A percentile compares a stretch with the other conserved stretches of the same genome.
These are phyloP conservation scores for Sminthurides bifidus DNA, from an alignment of 1,140 invertebrate genomes.

Conservation along the genomic window DNA sequence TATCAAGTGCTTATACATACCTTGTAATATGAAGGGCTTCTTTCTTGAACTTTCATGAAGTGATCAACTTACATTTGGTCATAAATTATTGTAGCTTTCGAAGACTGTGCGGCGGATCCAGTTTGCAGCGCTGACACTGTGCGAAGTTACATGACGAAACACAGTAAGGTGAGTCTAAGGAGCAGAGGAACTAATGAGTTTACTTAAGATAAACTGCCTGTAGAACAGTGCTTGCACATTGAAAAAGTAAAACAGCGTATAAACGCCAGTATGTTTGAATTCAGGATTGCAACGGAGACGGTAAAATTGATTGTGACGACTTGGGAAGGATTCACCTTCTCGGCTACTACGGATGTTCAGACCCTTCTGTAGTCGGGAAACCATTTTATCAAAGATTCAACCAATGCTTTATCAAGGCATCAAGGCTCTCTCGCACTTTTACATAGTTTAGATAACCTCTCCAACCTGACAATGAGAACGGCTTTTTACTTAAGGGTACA, in stretches of 20 bases:
- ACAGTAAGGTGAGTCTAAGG: conserved; percentile 21
- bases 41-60: neutral
- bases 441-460: too few species aligned
- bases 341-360: conserved; percentile 19
- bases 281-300: conserved; percentile 27
- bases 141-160: conserved; percentile 29
- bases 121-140: conserved; percentile 29
- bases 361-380: conserved; percentile 15
- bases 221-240: too few species aligned
- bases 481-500: too few species aligned
- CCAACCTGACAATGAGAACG: too few species aligned
- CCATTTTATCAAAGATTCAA: conserved; percentile 26
- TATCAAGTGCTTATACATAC: neutral
- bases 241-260: neutral
- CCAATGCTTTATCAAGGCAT: conserved; percentile 24
- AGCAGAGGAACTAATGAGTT: neutral
- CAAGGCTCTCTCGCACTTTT: too few species aligned
- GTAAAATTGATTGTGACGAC: conserved; percentile 27
- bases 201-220: neutral
- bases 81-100: conserved; percentile 19
- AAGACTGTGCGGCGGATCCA: conserved; percentile 28
- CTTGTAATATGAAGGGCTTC: neutral
- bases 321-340: conserved; percentile 29
- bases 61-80: neutral
- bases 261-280: conserved; percentile 2